phyloP scores from a whole-genome alignment of 2,888 invertebrate species.

The Agrotis clavis region DNA sequence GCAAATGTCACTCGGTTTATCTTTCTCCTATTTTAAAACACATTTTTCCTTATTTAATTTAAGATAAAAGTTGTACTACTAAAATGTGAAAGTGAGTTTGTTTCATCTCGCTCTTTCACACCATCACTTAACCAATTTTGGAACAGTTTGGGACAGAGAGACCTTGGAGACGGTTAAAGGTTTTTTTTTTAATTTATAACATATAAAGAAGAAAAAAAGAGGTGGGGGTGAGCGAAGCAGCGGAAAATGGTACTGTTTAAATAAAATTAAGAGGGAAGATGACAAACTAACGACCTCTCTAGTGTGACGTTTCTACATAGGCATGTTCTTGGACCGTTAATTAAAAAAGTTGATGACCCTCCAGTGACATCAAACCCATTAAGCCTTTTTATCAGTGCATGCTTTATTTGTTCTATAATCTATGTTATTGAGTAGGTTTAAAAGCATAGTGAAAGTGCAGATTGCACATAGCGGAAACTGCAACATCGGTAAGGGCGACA shows the following conservation, averaged over 20 bases:
- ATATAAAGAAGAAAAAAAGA: too few relatives aligned
- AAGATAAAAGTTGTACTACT: too few relatives aligned
- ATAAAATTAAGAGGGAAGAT: background rate
- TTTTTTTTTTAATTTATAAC: too few relatives aligned
- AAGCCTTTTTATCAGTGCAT: conserved; percentile 12
- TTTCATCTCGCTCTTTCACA: too few relatives aligned
- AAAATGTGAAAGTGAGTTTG: too few relatives aligned
- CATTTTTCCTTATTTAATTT: conserved; percentile 33
- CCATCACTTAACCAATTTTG: too few relatives aligned
- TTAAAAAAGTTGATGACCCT: conserved; percentile 10
- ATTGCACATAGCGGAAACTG: conserved; percentile 27
- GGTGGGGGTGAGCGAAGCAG: too few relatives aligned
- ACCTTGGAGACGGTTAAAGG: too few relatives aligned
- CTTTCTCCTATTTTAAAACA: conserved; percentile 58
- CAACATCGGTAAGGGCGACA: conserved; percentile 21
- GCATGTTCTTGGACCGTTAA: background rate
- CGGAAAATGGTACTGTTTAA: too few relatives aligned
- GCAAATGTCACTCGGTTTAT: conserved; percentile 74
- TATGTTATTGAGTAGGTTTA: conserved; percentile 18
- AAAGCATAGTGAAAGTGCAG: conserved; percentile 35
- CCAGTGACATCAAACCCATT: conserved; percentile 26
- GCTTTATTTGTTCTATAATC: conserved; percentile 19
- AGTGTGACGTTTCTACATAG: background rate
- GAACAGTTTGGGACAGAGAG: too few relatives aligned
- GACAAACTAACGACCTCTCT: background rate